Evolutionary conservation across 1,140 invertebrate species (phyloP).

Genomic region (Cyclargus thomasi): DNA sequence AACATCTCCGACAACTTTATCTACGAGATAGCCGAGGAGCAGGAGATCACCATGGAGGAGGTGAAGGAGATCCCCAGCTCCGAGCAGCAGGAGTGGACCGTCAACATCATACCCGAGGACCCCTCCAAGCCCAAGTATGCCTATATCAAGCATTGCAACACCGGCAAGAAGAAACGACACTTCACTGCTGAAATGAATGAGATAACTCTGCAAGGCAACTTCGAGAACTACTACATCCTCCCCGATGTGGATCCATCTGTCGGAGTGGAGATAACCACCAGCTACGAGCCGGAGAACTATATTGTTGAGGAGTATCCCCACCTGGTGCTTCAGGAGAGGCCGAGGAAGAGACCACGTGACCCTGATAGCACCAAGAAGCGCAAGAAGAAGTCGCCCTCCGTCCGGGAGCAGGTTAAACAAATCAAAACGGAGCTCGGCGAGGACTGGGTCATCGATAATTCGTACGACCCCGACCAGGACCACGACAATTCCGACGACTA

Average conservation of each 20-base stretch:
- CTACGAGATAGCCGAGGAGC: conserved; percentile 66
- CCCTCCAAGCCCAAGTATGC: conserved; percentile 53
- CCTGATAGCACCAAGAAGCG: conserved; percentile 38
- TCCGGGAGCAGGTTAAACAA: conserved; percentile 44
- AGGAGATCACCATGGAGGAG: conserved; percentile 65
- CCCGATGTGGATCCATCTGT: conserved; percentile 59
- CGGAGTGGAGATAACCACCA: conserved; percentile 58
- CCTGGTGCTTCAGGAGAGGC: conserved; percentile 51
- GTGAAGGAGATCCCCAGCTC: conserved; percentile 55
- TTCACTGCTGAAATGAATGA: conserved; percentile 65
- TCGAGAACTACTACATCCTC: conserved; percentile 64
- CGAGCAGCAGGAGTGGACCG: conserved; percentile 50
- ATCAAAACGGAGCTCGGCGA: conserved; percentile 42
- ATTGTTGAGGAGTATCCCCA: conserved; percentile 60
- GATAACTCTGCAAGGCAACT: conserved; percentile 55
- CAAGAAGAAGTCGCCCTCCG: conserved; percentile 37
- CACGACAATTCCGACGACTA: conserved; percentile 47
- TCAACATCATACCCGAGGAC: conserved; percentile 59
- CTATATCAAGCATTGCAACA: conserved; percentile 59
- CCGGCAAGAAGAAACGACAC: conserved; percentile 59
- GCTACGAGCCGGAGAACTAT: conserved; percentile 58
- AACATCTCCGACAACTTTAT: conserved; percentile 60
- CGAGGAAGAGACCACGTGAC: conserved; percentile 44
- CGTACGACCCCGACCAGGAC: conserved; percentile 52
- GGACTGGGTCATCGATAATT: conserved; percentile 59